Conservation (phyloP, 2,113 vertebrate species). For the Naja naja region DNA sequence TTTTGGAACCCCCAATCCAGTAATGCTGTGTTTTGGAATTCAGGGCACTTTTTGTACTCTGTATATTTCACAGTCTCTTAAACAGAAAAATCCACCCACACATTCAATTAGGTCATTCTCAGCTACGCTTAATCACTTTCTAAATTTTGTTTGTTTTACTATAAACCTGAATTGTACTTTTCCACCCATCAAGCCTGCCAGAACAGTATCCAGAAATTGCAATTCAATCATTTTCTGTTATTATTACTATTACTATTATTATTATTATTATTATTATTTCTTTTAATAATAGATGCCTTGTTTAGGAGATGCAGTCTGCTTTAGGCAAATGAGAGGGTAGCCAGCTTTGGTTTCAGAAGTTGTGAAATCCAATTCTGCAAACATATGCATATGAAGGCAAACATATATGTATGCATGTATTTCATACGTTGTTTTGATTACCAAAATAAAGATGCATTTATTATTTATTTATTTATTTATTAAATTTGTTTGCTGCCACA, state of each 20-base stretch:
- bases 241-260: too few species aligned
- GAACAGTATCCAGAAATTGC: not conserved
- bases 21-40: not conserved
- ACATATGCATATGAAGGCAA: not conserved
- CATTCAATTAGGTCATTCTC: slow-evolving; percentile 21
- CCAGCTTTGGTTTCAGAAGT: not conserved
- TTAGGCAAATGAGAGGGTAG: not conserved
- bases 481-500: not conserved
- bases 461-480: not conserved
- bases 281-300: slow-evolving; percentile 29
- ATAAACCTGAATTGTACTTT: slow-evolving; percentile 34
- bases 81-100: not conserved
- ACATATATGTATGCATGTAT: not conserved
- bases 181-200: slow-evolving; percentile 17
- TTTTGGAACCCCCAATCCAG: accelerated
- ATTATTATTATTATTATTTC: too few species aligned
- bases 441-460: not conserved
- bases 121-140: not conserved
- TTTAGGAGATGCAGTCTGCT: slow-evolving; percentile 30
- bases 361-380: not conserved
- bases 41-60: slow-evolving; percentile 10
- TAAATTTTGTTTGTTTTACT: slow-evolving; percentile 30
- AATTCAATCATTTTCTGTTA: slow-evolving; percentile 16
- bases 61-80: slow-evolving; percentile 20
- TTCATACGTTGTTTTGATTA: not conserved